These are phyloP conservation scores for Drosophila suboccidentalis DNA, from an alignment of 2,888 invertebrate genomes.

Conservation along the genomic window DNA sequence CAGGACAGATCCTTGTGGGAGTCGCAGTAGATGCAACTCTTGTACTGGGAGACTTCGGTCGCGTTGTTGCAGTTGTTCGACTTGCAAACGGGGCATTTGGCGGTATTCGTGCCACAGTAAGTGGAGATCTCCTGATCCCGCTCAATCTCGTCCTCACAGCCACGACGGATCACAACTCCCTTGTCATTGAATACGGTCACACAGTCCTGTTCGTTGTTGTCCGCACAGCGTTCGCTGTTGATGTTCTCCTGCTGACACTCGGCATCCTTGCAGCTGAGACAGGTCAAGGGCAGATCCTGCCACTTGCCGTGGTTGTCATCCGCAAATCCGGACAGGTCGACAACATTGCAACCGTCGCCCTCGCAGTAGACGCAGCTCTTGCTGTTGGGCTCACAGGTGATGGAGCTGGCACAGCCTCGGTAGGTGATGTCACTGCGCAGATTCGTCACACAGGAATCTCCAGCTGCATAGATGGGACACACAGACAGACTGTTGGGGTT, in stretches of 20 bases:
- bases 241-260: constrained; percentile 50
- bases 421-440: constrained; percentile 69
- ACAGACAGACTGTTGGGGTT: constrained; percentile 67
- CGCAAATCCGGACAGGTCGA: constrained; percentile 59
- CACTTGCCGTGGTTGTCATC: constrained; percentile 83
- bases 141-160: constrained; percentile 76
- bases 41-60: constrained; percentile 52
- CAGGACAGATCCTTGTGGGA: constrained; percentile 70
- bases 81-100: constrained; percentile 78
- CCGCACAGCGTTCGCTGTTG: constrained; percentile 53
- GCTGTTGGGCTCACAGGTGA: constrained; percentile 71
- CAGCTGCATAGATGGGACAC: constrained; percentile 67
- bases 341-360: constrained; percentile 75
- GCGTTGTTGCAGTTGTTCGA: constrained; percentile 83
- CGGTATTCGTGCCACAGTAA: constrained; percentile 64
- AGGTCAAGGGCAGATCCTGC: constrained; percentile 83
- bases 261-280: constrained; percentile 68
- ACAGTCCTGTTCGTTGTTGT: constrained; percentile 83
- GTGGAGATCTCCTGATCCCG: constrained; percentile 26
- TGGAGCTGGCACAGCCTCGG: constrained; percentile 72
- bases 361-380: constrained; percentile 69
- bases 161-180: constrained; percentile 73
- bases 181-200: constrained; percentile 72
- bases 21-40: constrained; percentile 81
- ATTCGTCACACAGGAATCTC: constrained; percentile 79